Conservation (phyloP, 2,113 vertebrate species). For the Ariopsis seemanni region DNA sequence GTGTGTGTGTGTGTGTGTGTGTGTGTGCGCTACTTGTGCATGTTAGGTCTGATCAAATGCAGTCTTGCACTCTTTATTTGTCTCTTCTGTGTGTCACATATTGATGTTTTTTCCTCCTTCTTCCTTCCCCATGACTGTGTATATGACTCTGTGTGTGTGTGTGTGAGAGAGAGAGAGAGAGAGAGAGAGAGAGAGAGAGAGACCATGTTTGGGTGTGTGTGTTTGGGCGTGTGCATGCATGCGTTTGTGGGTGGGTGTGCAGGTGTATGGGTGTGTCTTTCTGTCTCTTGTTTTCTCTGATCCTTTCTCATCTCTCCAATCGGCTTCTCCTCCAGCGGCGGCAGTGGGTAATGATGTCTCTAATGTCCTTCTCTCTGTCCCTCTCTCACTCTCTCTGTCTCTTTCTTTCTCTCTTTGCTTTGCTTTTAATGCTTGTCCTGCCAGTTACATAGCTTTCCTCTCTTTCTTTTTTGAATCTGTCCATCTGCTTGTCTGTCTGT, state of each 20-base stretch:
- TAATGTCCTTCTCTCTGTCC: slow-evolving; percentile 45
- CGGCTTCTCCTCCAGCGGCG: slow-evolving; percentile 68
- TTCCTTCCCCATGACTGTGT: no score
- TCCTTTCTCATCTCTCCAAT: slow-evolving; percentile 67
- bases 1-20: slow-evolving; percentile 23
- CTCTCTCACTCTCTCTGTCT: slow-evolving; percentile 21
- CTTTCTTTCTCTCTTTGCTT: slow-evolving; percentile 22
- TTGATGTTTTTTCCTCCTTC: no score
- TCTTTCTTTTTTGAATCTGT: slow-evolving; percentile 51
- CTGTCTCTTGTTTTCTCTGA: slow-evolving; percentile 63
- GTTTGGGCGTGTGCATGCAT: no score
- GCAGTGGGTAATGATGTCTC: slow-evolving; percentile 71
- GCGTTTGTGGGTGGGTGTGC: no score
- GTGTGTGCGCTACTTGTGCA: slow-evolving; percentile 16
- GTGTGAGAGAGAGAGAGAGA: no score
- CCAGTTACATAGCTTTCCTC: slow-evolving; percentile 53
- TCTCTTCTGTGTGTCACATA: no score
- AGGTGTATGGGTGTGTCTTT: slow-evolving; percentile 11
- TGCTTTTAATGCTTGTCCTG: slow-evolving; percentile 48
- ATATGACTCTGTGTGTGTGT: no score
- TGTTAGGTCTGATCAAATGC: slow-evolving; percentile 51
- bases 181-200: no score
- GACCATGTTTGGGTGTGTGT: no score
- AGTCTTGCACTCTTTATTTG: no score
- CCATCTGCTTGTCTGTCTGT: slow-evolving; percentile 39